phyloP scores from a whole-genome alignment of 2,113 vertebrate genomes.

The Mohoua ochrocephala region DNA sequence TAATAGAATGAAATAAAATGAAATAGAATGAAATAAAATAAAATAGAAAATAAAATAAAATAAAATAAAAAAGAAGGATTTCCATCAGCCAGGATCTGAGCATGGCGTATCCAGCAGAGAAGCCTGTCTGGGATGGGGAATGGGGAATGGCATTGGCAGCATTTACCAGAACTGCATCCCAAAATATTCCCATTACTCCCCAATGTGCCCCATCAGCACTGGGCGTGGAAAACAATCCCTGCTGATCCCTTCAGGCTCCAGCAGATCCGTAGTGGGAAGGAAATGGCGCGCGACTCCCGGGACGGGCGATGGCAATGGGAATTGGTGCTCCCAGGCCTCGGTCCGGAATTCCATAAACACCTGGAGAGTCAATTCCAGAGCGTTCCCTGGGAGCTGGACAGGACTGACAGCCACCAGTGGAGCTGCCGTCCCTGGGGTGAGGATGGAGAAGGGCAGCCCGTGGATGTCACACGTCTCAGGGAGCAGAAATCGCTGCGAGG shows the following conservation, averaged over 20 bases:
- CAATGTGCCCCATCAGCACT: not conserved
- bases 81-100: not conserved
- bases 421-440: not conserved
- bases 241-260: constrained; percentile 24
- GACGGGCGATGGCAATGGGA: not conserved
- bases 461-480: not conserved
- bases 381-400: not conserved
- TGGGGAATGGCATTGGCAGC: not conserved
- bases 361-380: not conserved
- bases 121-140: not conserved
- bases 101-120: not conserved
- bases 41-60: not conserved
- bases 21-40: no score
- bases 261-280: constrained; percentile 22
- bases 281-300: not conserved
- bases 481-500: not conserved
- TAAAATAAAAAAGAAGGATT: not conserved
- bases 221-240: not conserved
- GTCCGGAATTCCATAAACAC: not conserved
- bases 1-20: not conserved
- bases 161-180: not conserved
- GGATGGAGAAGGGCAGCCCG: not conserved
- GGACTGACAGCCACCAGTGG: constrained; percentile 52
- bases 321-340: not conserved
- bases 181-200: constrained; percentile 21